phyloP scores from a whole-genome alignment of 2,113 vertebrate species.

The Microcebus griseorufus region DNA sequence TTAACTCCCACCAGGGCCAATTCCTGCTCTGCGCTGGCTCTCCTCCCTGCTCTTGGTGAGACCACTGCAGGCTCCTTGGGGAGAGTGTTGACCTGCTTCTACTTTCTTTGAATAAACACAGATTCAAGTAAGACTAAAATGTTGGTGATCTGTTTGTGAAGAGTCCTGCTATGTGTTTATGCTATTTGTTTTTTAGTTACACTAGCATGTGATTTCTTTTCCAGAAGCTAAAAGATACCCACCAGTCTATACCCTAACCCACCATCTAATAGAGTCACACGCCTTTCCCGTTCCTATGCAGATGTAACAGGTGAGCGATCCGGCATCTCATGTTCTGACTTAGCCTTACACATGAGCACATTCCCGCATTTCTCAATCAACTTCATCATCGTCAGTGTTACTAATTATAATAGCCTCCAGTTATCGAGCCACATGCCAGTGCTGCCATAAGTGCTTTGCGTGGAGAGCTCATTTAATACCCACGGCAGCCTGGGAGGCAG shows the following conservation, averaged over 20 bases:
- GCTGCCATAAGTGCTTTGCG: fast-evolving
- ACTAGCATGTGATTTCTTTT: not conserved
- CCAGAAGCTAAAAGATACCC: not conserved
- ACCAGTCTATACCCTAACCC: not conserved
- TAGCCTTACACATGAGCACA: fast-evolving
- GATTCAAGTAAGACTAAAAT: not conserved
- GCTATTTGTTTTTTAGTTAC: not conserved
- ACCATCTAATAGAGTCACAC: fast-evolving
- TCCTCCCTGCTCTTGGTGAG: not conserved
- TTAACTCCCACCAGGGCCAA: fast-evolving
- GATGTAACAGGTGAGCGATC: fast-evolving
- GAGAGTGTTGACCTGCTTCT: not conserved
- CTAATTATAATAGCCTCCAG: fast-evolving
- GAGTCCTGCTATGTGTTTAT: not conserved
- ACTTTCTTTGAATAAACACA: not conserved
- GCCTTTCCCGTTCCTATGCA: fast-evolving
- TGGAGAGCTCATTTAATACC: not conserved
- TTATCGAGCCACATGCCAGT: fast-evolving
- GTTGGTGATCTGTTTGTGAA: not conserved
- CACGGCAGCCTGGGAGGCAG: fast-evolving
- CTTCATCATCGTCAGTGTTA: fast-evolving
- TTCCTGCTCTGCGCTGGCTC: not conserved
- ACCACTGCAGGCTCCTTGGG: not conserved
- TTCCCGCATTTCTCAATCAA: not conserved
- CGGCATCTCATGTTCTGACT: not conserved